These are phyloP conservation scores for Cyphomyrus discorhynchus DNA, from an alignment of 2,113 vertebrate species.

Conservation along the genomic window DNA sequence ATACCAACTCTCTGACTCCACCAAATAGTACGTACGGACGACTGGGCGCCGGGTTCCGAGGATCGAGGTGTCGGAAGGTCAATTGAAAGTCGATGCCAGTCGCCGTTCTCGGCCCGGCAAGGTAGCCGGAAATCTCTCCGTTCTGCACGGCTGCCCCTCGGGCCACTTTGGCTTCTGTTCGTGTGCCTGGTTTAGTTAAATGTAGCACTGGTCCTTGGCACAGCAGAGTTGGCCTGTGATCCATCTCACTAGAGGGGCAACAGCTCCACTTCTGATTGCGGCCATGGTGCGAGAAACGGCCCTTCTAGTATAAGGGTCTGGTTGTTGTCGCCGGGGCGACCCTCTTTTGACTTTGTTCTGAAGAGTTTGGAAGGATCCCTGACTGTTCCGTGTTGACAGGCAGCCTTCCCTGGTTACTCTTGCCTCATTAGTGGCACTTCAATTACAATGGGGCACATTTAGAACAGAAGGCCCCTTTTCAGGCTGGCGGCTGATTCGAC, in stretches of 20 bases:
- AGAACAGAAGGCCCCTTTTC: not conserved
- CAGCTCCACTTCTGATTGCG: not conserved
- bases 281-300: not conserved
- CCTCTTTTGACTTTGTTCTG: not conserved
- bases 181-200: not conserved
- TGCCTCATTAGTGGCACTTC: not conserved
- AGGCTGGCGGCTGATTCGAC: not conserved
- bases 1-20: slow-evolving; percentile 81
- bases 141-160: not conserved
- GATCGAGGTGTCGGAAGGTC: not conserved
- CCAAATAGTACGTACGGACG: slow-evolving; percentile 68
- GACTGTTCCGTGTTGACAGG: not conserved
- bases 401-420: not conserved
- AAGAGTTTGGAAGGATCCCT: not conserved
- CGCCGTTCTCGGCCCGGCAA: not conserved
- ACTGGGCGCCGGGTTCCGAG: not conserved
- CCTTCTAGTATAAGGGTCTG: not conserved
- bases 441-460: slow-evolving; percentile 6
- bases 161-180: not conserved
- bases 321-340: not conserved
- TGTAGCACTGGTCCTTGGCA: not conserved
- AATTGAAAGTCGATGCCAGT: not conserved
- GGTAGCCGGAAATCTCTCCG: not conserved
- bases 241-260: not conserved
- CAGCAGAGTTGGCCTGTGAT: not conserved